Evolutionary conservation across 1,140 invertebrate species (phyloP).

Genomic region (Solenopsis fugax): DNA sequence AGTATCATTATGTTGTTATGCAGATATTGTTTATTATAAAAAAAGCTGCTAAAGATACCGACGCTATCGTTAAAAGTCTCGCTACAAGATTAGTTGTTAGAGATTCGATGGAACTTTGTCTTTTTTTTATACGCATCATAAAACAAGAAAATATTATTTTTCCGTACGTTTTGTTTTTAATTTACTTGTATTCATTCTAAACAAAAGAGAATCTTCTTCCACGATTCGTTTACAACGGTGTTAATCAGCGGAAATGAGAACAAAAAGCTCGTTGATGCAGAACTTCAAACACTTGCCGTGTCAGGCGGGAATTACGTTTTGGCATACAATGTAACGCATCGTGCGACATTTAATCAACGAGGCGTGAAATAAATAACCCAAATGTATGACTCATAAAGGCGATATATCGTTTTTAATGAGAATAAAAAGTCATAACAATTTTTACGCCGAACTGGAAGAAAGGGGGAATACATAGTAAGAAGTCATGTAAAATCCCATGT

Average conservation of each 20-base stretch:
- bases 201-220: not conserved
- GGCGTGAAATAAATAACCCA: slow-evolving; percentile 31
- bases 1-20: too few relatives aligned
- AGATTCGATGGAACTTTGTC: not conserved
- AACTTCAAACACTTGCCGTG: slow-evolving; percentile 12
- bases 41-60: too few relatives aligned
- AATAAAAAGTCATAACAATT: not conserved
- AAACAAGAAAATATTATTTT: not conserved
- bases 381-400: slow-evolving; percentile 19
- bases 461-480: too few relatives aligned
- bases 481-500: not conserved
- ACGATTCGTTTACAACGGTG: too few relatives aligned
- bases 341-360: slow-evolving; percentile 4
- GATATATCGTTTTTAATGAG: not conserved
- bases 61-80: too few relatives aligned
- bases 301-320: slow-evolving; percentile 29
- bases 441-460: not conserved
- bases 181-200: not conserved
- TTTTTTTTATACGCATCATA: too few relatives aligned
- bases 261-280: slow-evolving; percentile 22
- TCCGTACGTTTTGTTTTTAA: not conserved
- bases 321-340: not conserved
- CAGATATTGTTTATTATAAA: too few relatives aligned
- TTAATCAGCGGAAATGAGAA: slow-evolving; percentile 44
- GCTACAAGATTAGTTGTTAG: too few relatives aligned